phyloP scores from a whole-genome alignment of 1,140 invertebrate species.

The Orchestia grillus region DNA sequence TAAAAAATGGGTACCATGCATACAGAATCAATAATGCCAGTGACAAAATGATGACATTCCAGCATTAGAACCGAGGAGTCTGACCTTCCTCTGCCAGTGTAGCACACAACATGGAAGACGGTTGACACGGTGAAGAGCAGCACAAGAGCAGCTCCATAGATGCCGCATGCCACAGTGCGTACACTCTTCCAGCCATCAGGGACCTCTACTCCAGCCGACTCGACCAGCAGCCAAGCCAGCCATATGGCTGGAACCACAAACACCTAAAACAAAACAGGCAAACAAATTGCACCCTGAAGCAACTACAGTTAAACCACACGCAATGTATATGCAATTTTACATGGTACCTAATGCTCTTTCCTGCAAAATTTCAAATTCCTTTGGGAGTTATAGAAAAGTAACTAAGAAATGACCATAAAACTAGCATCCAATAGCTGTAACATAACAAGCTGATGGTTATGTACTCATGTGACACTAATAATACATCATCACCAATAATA shows the following conservation, averaged over 20 bases:
- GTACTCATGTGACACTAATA: too few relatives aligned
- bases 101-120: constrained; percentile 90
- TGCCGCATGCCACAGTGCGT: constrained; percentile 77
- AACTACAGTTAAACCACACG: not conserved
- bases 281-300: constrained; percentile 44
- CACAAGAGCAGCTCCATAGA: constrained; percentile 88
- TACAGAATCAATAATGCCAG: not conserved
- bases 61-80: not conserved
- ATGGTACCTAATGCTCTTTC: not conserved
- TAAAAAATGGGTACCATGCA: too few relatives aligned
- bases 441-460: too few relatives aligned
- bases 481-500: too few relatives aligned
- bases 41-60: not conserved
- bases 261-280: constrained; percentile 72
- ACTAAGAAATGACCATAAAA: too few relatives aligned
- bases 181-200: constrained; percentile 69
- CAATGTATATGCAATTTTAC: not conserved
- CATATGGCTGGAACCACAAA: constrained; percentile 86
- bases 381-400: not conserved
- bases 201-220: constrained; percentile 79
- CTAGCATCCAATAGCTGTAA: too few relatives aligned
- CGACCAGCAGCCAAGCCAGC: constrained; percentile 81
- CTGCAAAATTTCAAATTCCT: not conserved
- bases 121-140: constrained; percentile 91
- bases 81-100: constrained; percentile 72